phyloP scores from a whole-genome alignment of 2,797 vertebrate species.

The Anableps anableps region DNA sequence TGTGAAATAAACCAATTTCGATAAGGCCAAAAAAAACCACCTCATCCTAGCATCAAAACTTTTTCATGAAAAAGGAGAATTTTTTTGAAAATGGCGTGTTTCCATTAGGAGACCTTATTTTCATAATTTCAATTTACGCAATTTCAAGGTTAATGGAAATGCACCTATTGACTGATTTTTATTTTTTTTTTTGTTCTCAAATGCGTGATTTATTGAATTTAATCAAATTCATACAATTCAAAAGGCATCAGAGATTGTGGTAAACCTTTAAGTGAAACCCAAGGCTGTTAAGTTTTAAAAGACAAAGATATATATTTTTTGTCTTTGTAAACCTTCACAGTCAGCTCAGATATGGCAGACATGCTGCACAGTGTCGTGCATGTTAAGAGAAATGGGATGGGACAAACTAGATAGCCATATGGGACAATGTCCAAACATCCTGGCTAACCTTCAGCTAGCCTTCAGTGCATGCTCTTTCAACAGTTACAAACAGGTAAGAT shows the following conservation, averaged over 20 bases:
- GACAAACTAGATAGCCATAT: slow-evolving; percentile 38
- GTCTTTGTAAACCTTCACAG: slow-evolving; percentile 45
- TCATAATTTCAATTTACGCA: too few relatives aligned
- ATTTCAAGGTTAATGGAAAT: too few relatives aligned
- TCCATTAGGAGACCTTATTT: too few relatives aligned
- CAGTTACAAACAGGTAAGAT: slow-evolving; percentile 68
- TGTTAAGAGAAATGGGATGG: slow-evolving; percentile 49
- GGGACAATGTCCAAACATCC: slow-evolving; percentile 59
- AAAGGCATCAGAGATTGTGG: slow-evolving; percentile 10
- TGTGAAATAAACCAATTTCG: too few relatives aligned
- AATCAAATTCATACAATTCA: slow-evolving; percentile 30
- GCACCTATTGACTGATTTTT: too few relatives aligned
- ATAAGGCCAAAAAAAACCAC: too few relatives aligned
- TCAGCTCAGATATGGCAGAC: slow-evolving; percentile 62
- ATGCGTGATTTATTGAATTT: slow-evolving; percentile 25
- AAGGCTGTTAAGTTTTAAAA: slow-evolving; percentile 45
- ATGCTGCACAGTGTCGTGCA: slow-evolving; percentile 60
- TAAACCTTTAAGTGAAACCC: slow-evolving; percentile 55
- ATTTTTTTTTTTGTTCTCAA: too few relatives aligned
- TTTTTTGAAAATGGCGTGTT: too few relatives aligned
- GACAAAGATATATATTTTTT: slow-evolving; percentile 41
- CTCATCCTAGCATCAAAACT: too few relatives aligned
- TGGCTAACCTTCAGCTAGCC: slow-evolving; percentile 51
- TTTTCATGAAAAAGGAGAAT: too few relatives aligned
- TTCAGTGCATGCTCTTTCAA: slow-evolving; percentile 67